Evolutionary conservation across 2,888 invertebrate genomes (phyloP), one percentile per base, ranked within the genome.

Genomic region (Cosmorhoe ocellata): DNA sequence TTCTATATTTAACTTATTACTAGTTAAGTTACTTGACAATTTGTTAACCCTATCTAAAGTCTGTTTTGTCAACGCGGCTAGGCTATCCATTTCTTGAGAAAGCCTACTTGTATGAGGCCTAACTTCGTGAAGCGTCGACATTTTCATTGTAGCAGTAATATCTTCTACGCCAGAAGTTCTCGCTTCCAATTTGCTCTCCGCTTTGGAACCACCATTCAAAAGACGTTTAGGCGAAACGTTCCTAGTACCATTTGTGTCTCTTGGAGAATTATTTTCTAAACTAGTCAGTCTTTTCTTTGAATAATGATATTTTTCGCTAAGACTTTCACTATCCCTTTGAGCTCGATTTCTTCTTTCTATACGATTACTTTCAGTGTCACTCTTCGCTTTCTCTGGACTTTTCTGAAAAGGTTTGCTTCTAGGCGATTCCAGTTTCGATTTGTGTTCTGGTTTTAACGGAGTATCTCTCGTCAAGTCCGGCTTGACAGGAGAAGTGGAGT

Each of bases 1-100:
- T 66, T 86, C 81, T 75, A 84, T 71, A 73, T 81, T 82, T 74
- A 82, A 69, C 76, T 87, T 89, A 83, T 81, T 85, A 78, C 79
- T 89, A 85, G 75, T 84, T 82, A 88, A 84, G 81, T 91, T 91
- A 82, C 81, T 91, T 58, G 91, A 87, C 72, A 93, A 90, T 82
- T 91, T 91, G 78, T 93, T 93, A 68, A 93, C 93, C 71, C 93
- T 92, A 76, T 93, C 93, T 84, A 93, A 90, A 36, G 93, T 93
- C 69, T 93, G 92, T 77, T 92, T 92, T 43, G 93, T 93, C 66
- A 93, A 85, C 27, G 92, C 92, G 57, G 93, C 91, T 74, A 93
- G 83, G 69, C 91, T 93, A 65, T 93, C 93, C 87, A 93, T 92
- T 73, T 92, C 91, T 65, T 92, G 92, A 44, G 90, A 89, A 71